phyloP scores from a whole-genome alignment of 2,888 invertebrate genomes.

The Neoascia interrupta region DNA sequence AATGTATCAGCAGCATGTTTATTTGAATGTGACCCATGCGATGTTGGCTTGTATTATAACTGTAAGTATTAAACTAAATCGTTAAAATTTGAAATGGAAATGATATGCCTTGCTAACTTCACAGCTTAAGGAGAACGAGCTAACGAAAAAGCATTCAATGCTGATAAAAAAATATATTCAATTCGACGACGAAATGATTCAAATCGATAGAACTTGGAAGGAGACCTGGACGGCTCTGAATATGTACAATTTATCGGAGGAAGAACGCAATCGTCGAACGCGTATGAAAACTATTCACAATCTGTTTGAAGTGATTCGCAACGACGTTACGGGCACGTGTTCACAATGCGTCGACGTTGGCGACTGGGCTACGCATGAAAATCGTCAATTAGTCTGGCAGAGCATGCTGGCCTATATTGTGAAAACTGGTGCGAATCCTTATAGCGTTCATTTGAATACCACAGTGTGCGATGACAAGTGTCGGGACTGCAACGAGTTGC shows the following conservation, averaged over 20 bases:
- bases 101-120: too few species aligned
- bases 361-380: conserved; percentile 77
- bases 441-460: conserved; percentile 76
- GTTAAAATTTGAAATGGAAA: too few species aligned
- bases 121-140: conserved; percentile 76
- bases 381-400: conserved; percentile 78
- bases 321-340: conserved; percentile 76
- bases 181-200: conserved; percentile 83
- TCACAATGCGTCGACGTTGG: conserved; percentile 75
- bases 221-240: conserved; percentile 80
- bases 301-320: conserved; percentile 77
- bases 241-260: conserved; percentile 77
- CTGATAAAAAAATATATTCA: conserved; percentile 81
- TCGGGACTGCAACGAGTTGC: conserved; percentile 76
- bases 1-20: conserved; percentile 82
- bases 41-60: conserved; percentile 82
- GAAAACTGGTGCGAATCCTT: conserved; percentile 76
- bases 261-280: conserved; percentile 76
- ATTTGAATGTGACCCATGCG: conserved; percentile 81
- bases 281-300: conserved; percentile 76
- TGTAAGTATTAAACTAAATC: too few species aligned
- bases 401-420: conserved; percentile 78
- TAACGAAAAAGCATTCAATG: conserved; percentile 76
- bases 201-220: conserved; percentile 81
- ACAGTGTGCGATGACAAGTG: conserved; percentile 77